Conservation (phyloP, 1,140 invertebrate genomes). For the Drosophila ananassae region DNA sequence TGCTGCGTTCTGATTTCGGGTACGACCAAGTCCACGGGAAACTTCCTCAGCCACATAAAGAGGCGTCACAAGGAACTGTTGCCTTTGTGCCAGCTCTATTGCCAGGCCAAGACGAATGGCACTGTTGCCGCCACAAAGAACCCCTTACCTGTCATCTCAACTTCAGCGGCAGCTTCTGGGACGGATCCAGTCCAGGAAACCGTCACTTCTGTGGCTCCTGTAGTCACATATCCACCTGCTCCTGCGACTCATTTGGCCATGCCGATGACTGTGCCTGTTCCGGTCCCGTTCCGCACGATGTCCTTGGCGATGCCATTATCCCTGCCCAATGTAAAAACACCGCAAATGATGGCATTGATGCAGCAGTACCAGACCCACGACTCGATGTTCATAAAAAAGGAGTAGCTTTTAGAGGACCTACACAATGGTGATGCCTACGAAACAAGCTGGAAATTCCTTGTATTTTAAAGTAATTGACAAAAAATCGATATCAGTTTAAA, state of each 20-base stretch:
- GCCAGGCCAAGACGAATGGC: conserved; percentile 66
- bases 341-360: conserved; percentile 72
- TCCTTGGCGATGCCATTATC: conserved; percentile 59
- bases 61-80: conserved; percentile 75
- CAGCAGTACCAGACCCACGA: conserved; percentile 63
- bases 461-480: neutral
- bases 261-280: conserved; percentile 1
- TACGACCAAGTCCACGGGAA: conserved; percentile 77
- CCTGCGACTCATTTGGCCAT: conserved; percentile 43
- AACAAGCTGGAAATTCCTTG: neutral
- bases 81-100: conserved; percentile 69
- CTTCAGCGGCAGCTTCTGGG: neutral
- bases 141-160: conserved; percentile 2
- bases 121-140: conserved; percentile 20
- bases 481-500: no score
- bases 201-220: conserved; percentile 15
- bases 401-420: conserved; percentile 47
- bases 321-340: conserved; percentile 53
- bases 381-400: conserved; percentile 63
- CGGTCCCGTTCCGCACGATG: conserved; percentile 51
- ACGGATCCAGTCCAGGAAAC: conserved; percentile 28
- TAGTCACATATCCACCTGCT: conserved; percentile 4
- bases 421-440: conserved; percentile 2
- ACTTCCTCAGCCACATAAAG: conserved; percentile 80
- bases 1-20: conserved; percentile 75